Evolutionary conservation across 2,113 vertebrate species (phyloP).

Genomic region (Willisornis vidua): DNA sequence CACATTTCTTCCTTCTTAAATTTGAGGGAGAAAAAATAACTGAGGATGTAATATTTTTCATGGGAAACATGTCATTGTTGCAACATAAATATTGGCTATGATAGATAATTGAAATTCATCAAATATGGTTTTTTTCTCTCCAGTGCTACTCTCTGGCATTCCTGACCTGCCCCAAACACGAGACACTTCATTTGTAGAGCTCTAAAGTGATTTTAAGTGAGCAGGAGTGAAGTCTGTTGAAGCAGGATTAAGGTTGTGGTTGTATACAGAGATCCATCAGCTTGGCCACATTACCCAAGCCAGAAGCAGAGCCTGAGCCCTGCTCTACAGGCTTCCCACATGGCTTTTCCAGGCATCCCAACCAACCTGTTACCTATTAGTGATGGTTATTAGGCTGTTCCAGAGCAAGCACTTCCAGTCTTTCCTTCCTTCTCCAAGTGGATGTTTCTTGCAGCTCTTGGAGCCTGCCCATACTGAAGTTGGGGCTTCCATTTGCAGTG

Average conservation of each 20-base stretch:
- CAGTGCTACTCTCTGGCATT: not conserved
- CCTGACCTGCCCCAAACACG: not conserved
- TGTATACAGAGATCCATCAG: not conserved
- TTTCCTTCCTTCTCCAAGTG: not conserved
- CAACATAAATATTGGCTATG: not conserved
- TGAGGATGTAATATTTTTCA: not conserved
- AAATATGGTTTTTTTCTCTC: rapidly evolving
- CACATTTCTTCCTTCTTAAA: not conserved
- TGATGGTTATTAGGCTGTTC: not conserved
- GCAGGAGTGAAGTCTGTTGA: not conserved
- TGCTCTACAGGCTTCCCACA: rapidly evolving
- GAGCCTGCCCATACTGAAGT: not conserved
- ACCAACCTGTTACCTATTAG: not conserved
- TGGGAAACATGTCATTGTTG: not conserved
- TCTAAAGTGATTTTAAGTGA: not conserved
- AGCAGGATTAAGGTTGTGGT: not conserved
- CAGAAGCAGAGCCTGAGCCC: not conserved
- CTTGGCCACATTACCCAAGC: not conserved
- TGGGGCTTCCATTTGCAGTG: not conserved
- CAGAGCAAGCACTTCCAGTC: not conserved
- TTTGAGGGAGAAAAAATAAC: not conserved
- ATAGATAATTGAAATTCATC: not conserved
- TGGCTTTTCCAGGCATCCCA: not conserved
- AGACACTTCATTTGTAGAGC: not conserved
- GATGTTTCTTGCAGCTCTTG: not conserved